Evolutionary conservation across 2,113 vertebrate species (phyloP).

Genomic region (Marcusenius ussheri): DNA sequence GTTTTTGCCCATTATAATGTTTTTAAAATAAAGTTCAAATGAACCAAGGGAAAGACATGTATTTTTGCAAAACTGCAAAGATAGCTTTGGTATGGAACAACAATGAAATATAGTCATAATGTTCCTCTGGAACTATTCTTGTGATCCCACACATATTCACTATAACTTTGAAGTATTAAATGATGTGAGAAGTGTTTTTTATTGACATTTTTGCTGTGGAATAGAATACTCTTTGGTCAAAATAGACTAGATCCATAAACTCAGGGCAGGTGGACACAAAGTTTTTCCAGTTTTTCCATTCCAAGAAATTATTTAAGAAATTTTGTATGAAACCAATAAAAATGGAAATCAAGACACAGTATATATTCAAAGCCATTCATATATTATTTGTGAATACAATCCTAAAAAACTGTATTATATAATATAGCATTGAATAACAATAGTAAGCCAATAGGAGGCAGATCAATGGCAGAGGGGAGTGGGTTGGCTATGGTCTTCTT

Average conservation of each 20-base stretch:
- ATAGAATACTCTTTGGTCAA: conserved; percentile 45
- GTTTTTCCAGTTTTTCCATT: conserved; percentile 31
- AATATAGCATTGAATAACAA: not conserved
- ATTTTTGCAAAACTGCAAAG: conserved; percentile 21
- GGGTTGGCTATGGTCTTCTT: not conserved
- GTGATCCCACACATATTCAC: conserved; percentile 39
- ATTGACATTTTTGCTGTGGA: conserved; percentile 46
- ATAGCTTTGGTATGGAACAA: not conserved
- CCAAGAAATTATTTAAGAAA: conserved; percentile 22
- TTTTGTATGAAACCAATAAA: not conserved
- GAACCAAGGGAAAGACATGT: not conserved
- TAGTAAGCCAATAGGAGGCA: not conserved
- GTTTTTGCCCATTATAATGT: not conserved
- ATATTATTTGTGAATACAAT: not conserved
- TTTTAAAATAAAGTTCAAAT: conserved; percentile 7
- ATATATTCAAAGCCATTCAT: not conserved
- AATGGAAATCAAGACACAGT: not conserved
- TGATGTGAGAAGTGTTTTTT: conserved; percentile 40
- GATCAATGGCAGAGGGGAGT: not conserved
- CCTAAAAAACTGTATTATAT: not conserved
- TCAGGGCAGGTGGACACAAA: conserved; percentile 20
- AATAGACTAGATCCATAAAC: conserved; percentile 48
- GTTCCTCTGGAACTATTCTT: conserved; percentile 32
- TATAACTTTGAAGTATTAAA: conserved; percentile 42
- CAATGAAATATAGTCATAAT: conserved; percentile 26